Evolutionary conservation across 2,113 vertebrate species (phyloP).

Genomic region (Microcebus murinus): DNA sequence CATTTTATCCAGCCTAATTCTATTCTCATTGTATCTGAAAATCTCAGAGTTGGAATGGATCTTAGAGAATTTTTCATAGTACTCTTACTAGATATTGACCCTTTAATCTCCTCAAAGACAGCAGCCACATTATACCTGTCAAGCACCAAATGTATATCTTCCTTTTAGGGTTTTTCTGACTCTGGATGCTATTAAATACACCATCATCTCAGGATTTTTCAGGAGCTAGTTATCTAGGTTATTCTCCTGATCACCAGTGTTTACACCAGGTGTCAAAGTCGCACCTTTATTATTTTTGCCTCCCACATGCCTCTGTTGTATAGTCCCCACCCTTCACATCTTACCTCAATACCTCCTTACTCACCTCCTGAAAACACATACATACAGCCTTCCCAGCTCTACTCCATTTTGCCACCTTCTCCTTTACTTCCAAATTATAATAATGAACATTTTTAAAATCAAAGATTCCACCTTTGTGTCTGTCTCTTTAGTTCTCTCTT

Average conservation of each 20-base stretch:
- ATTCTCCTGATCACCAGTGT: neutral
- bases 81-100: neutral
- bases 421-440: slow-evolving; percentile 28
- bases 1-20: slow-evolving; percentile 14
- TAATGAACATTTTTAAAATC: neutral
- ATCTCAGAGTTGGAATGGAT: neutral
- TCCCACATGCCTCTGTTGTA: neutral
- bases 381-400: neutral
- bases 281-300: neutral
- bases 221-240: slow-evolving; percentile 33
- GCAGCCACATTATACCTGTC: neutral
- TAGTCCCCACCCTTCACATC: neutral
- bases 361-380: neutral
- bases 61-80: neutral
- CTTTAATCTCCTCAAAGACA: slow-evolving; percentile 26
- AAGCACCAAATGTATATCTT: neutral
- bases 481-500: slow-evolving; percentile 16
- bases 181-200: neutral
- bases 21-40: neutral
- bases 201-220: slow-evolving; percentile 1
- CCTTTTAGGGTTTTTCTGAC: slow-evolving; percentile 38
- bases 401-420: neutral
- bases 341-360: neutral
- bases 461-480: neutral
- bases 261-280: neutral